Conservation (phyloP, 2,113 vertebrate species). For the Tretioscincus oriximinensis region DNA sequence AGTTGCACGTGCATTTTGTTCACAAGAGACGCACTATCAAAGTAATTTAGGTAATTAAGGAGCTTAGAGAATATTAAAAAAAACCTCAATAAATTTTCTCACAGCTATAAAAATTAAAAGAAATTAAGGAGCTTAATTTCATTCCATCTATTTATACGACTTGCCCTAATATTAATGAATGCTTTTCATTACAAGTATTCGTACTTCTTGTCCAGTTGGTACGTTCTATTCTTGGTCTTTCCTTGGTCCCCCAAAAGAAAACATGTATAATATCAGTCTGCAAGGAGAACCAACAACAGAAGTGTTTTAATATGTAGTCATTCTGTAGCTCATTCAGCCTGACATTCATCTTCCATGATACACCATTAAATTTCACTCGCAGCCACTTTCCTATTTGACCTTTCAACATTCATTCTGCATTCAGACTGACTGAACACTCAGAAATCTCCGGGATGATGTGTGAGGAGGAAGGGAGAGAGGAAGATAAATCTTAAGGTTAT, state of each 20-base stretch:
- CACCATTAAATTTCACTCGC: not conserved
- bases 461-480: too few species aligned
- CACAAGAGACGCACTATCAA: not conserved
- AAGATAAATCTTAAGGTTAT: too few species aligned
- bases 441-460: too few species aligned
- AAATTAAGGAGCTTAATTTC: not conserved
- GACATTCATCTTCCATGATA: not conserved
- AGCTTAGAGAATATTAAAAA: not conserved
- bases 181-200: not conserved
- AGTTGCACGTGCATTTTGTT: not conserved
- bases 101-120: slow-evolving; percentile 17
- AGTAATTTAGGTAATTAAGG: slow-evolving; percentile 11
- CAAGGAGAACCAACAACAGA: not conserved
- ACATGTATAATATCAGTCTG: not conserved
- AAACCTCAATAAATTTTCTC: not conserved
- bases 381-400: not conserved
- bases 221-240: not conserved
- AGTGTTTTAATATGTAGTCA: not conserved
- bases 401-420: not conserved
- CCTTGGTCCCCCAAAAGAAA: not conserved
- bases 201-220: not conserved
- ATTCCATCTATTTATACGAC: not conserved
- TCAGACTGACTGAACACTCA: not conserved
- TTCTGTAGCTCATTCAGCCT: not conserved
- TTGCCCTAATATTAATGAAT: not conserved